Evolutionary conservation across 2,888 invertebrate species (phyloP).

Genomic region (Kryphioiulus occultus): DNA sequence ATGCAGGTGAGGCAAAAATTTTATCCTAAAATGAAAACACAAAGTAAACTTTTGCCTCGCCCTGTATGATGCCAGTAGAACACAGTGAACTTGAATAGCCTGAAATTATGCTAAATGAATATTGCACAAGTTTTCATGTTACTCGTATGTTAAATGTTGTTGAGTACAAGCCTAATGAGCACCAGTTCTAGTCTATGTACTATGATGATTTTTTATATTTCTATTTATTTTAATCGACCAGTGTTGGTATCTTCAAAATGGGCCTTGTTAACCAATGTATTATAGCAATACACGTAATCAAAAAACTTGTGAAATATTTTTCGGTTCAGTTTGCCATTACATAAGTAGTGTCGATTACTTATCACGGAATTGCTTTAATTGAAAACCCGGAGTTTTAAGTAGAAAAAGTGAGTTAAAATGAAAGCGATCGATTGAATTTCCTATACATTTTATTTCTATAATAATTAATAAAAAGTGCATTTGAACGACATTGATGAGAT

Average conservation of each 20-base stretch:
- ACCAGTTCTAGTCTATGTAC: not conserved
- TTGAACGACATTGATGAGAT: not conserved
- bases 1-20: not conserved
- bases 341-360: not conserved
- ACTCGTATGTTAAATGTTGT: not conserved
- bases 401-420: slow-evolving; percentile 27
- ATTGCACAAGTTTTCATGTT: not conserved
- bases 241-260: not conserved
- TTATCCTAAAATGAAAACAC: not conserved
- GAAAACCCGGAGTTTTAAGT: not conserved
- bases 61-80: not conserved
- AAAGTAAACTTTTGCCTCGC: not conserved
- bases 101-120: not conserved
- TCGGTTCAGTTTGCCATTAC: not conserved
- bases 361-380: not conserved
- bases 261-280: not conserved
- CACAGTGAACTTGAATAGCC: not conserved
- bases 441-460: slow-evolving; percentile 11
- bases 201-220: not conserved
- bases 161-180: not conserved
- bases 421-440: not conserved
- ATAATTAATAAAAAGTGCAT: slow-evolving; percentile 22
- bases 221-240: not conserved
- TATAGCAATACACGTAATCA: not conserved
- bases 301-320: slow-evolving; percentile 21